Conservation (phyloP, 2,113 vertebrate species). For the Podocnemis expansa region DNA sequence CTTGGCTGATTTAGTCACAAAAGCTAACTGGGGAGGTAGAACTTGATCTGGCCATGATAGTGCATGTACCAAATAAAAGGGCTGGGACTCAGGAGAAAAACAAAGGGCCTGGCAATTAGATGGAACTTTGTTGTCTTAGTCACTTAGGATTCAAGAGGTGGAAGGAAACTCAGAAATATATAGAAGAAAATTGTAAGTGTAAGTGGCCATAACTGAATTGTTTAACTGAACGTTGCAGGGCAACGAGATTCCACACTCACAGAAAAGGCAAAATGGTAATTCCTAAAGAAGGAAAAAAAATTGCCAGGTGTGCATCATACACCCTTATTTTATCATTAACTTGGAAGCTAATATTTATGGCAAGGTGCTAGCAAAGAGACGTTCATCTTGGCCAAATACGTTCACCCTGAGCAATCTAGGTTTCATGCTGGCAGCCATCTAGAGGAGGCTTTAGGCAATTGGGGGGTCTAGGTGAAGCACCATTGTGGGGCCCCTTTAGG, state of each 20-base stretch:
- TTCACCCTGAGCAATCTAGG: too few species aligned
- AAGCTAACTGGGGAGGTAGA: not conserved
- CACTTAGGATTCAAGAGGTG: not conserved
- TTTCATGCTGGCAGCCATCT: too few species aligned
- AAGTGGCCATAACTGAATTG: too few species aligned
- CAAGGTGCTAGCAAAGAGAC: too few species aligned
- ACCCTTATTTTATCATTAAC: too few species aligned
- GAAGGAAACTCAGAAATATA: too few species aligned
- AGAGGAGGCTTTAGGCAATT: too few species aligned
- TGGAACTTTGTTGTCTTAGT: not conserved
- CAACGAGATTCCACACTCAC: not conserved
- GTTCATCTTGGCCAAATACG: too few species aligned
- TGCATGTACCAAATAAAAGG: not conserved
- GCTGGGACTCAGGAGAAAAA: not conserved
- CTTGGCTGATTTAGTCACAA: not conserved
- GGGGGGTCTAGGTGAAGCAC: too few species aligned
- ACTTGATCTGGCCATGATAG: not conserved
- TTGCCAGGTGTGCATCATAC: not conserved
- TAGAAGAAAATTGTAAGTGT: too few species aligned
- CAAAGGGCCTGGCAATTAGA: not conserved
- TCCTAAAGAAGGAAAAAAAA: not conserved
- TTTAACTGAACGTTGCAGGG: not conserved
- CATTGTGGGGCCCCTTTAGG: too few species aligned
- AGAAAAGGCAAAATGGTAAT: not conserved
- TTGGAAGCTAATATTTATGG: too few species aligned